Conservation (phyloP, 1,140 invertebrate genomes). For the Caenorhabditis brenneri region DNA sequence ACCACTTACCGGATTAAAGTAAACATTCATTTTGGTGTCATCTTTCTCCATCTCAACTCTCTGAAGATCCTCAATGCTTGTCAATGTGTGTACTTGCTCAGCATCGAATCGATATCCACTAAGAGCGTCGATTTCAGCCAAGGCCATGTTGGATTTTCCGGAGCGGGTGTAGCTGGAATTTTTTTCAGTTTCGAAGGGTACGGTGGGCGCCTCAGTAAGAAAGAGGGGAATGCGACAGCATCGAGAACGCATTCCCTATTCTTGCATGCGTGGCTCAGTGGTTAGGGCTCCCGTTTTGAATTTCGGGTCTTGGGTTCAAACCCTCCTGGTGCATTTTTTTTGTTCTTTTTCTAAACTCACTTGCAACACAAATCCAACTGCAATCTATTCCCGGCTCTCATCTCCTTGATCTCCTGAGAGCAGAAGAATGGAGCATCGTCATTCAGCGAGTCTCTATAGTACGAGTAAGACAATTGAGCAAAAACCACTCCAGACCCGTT, state of each 20-base stretch:
- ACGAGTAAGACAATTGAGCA: slow-evolving; percentile 66
- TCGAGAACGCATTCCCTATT: no score
- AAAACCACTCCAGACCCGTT: slow-evolving; percentile 66
- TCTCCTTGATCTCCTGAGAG: slow-evolving; percentile 64
- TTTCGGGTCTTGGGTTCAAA: no score
- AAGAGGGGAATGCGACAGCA: no score
- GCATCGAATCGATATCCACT: slow-evolving; percentile 61
- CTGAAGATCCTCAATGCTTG: slow-evolving; percentile 66
- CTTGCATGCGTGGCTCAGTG: no score
- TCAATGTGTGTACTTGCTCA: slow-evolving; percentile 61
- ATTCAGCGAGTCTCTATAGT: slow-evolving; percentile 62
- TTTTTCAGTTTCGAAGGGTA: neutral
- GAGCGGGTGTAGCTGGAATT: slow-evolving; percentile 66
- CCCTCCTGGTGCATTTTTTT: no score
- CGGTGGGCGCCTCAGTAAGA: no score
- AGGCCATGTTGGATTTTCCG: slow-evolving; percentile 69
- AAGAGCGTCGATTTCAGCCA: slow-evolving; percentile 63
- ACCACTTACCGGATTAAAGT: slow-evolving; percentile 66
- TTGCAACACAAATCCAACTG: slow-evolving; percentile 70
- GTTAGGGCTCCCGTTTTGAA: no score
- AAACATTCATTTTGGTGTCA: slow-evolving; percentile 69
- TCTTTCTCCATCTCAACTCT: slow-evolving; percentile 70
- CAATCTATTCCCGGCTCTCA: slow-evolving; percentile 64
- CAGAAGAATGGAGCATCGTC: slow-evolving; percentile 69
- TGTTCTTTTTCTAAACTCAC: slow-evolving; percentile 42